Base-by-base conservation (phyloP, 92 coral and sea anemone genomes). In the Actinernus sp. region DNA sequence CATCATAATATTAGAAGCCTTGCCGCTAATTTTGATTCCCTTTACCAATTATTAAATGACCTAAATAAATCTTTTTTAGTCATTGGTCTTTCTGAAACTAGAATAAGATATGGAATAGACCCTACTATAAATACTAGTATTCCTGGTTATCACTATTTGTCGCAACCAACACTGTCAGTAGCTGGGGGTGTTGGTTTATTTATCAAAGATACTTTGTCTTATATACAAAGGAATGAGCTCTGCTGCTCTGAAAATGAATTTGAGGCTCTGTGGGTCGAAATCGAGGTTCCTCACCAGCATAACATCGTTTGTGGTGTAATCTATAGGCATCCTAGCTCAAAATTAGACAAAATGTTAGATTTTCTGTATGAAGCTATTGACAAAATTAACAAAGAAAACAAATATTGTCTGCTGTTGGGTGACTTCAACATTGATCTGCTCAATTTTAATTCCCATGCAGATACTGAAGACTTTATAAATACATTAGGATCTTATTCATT, bases 181-280 rank as follows among this genome's bases (percentile, higher is more conserved):
- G 84, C 89, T 37, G 74, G 84, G 3, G 89, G 84, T 0, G 89
- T 75, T 47, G 90, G 85, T 4, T 55, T 84, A 39, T 84, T 58
- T 37, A 49, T 84, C 14, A 61, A 61, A n/a, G 57, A 62, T 25
- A 38, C 44, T 41, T 50, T 84, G 23, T 25, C 52, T 8, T 77
- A 11, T 29, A 50, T 47, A 21, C 20, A 43, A 61, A 26, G 76
- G 21, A 61, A 34, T 5, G 81, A 84, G n/a, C 46, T 84, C 3
- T 52, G 59, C 59, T 25, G 32, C 39, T 13, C 60, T 2, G 5
- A 18, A 0, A 29, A 21, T 10, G 88, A 81, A 16, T 73, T 53
- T 81, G 88, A 81, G 39, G 32, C 81, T 47, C 47, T 63, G 7
- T 81, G 70, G 34, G 28, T 81, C 38, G 88, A 81, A 72, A 53